Percentiles rank a stretch among this genome's conserved stretches.
Conservation (phyloP, 2,888 invertebrate species). For the Agriotes lineatus region DNA sequence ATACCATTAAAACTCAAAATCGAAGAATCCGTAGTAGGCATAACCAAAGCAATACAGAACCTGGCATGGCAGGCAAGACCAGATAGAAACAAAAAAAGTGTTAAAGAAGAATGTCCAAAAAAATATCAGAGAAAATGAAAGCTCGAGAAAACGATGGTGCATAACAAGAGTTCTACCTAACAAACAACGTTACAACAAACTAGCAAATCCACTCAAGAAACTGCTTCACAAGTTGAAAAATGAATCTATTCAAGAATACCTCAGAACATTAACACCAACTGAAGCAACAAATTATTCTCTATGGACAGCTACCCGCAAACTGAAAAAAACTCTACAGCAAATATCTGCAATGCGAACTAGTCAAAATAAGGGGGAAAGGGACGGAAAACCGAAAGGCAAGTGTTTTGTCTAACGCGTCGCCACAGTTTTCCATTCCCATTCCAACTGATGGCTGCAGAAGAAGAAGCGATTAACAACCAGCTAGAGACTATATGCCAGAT, state of each 20-base stretch:
- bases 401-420: too few species aligned
- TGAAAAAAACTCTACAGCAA: too few species aligned
- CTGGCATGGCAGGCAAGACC: neutral
- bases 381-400: too few species aligned
- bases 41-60: neutral
- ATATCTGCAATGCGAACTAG: neutral
- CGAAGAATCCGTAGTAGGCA: neutral
- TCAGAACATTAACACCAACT: neutral
- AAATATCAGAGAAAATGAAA: too few species aligned
- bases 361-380: neutral
- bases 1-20: neutral
- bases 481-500: neutral
- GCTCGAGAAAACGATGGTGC: too few species aligned
- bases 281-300: neutral
- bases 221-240: neutral
- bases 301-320: neutral
- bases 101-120: neutral
- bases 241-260: neutral
- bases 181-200: too few species aligned
- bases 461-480: neutral
- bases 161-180: too few species aligned
- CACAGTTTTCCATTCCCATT: too few species aligned
- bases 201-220: too few species aligned
- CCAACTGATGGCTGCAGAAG: neutral
- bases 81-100: neutral